These are phyloP conservation scores for Clivina fossor DNA, from an alignment of 2,888 invertebrate genomes.

Conservation along the genomic window DNA sequence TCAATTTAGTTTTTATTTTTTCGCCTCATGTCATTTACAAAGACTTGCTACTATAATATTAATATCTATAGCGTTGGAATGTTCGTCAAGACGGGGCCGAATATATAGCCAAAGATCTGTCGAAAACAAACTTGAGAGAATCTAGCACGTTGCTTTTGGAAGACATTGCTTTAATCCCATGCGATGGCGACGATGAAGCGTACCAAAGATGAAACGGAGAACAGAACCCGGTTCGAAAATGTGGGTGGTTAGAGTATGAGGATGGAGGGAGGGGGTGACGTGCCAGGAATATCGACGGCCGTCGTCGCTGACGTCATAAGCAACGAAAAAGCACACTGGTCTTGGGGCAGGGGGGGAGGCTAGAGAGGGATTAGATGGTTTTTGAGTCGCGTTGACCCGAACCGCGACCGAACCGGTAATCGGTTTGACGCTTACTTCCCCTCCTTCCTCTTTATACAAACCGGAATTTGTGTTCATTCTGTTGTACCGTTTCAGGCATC, in stretches of 20 bases:
- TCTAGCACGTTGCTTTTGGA: slow-evolving; percentile 41
- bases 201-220: too few relatives aligned
- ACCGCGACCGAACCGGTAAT: slow-evolving; percentile 18
- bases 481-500: too few relatives aligned
- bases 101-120: too few relatives aligned
- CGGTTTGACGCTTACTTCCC: slow-evolving; percentile 22
- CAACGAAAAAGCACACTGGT: slow-evolving; percentile 16
- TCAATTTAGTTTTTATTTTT: too few relatives aligned
- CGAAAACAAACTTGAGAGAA: too few relatives aligned
- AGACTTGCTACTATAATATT: too few relatives aligned
- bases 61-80: too few relatives aligned
- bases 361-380: background rate
- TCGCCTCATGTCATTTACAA: too few relatives aligned
- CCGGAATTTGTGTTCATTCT: slow-evolving; percentile 15
- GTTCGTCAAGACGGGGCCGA: too few relatives aligned
- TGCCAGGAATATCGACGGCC: slow-evolving; percentile 26
- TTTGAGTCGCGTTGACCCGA: slow-evolving; percentile 23
- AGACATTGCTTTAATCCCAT: slow-evolving; percentile 42
- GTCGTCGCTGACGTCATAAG: slow-evolving; percentile 22
- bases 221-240: slow-evolving; percentile 13
- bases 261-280: slow-evolving; percentile 1
- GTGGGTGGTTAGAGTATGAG: slow-evolving; percentile 1
- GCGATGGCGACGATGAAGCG: slow-evolving; percentile 27
- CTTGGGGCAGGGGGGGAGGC: background rate
- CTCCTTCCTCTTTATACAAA: too few relatives aligned